These are phyloP conservation scores for Spinus olivaceus DNA, from an alignment of 2,797 vertebrate genomes.

Conservation along the genomic window DNA sequence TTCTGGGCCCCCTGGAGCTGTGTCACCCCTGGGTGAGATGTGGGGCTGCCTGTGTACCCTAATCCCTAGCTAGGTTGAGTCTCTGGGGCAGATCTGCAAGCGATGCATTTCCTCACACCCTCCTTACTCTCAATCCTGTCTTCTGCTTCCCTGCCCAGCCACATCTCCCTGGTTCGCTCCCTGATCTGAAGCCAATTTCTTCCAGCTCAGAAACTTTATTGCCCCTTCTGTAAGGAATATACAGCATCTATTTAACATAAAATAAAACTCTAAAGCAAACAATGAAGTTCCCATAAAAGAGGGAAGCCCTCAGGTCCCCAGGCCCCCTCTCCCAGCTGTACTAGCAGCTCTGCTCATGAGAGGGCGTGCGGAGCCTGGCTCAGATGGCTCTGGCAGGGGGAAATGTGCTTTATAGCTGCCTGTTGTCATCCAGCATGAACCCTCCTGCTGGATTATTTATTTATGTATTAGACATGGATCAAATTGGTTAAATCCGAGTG, in stretches of 20 bases:
- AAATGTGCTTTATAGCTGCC: conserved; percentile 50
- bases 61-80: not conserved
- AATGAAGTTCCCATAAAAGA: conserved; percentile 62
- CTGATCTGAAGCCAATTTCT: conserved; percentile 25
- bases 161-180: not conserved
- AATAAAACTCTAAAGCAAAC: conserved; percentile 67
- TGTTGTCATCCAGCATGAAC: conserved; percentile 56
- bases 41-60: not conserved
- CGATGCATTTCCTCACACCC: rapidly evolving
- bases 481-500: conserved; percentile 61
- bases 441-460: conserved; percentile 70
- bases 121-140: not conserved
- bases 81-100: not conserved
- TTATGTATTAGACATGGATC: conserved; percentile 69
- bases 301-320: not conserved
- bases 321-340: conserved; percentile 51
- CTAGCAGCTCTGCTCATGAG: conserved; percentile 68
- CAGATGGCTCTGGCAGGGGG: conserved; percentile 32
- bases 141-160: not conserved
- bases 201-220: conserved; percentile 51
- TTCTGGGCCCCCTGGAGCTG: not conserved
- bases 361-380: conserved; percentile 64
- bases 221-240: conserved; percentile 46
- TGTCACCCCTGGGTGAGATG: not conserved
- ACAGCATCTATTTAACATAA: conserved; percentile 46